Evolutionary conservation across 2,113 vertebrate genomes (phyloP).

Genomic region (Zosterops hypoxanthus): DNA sequence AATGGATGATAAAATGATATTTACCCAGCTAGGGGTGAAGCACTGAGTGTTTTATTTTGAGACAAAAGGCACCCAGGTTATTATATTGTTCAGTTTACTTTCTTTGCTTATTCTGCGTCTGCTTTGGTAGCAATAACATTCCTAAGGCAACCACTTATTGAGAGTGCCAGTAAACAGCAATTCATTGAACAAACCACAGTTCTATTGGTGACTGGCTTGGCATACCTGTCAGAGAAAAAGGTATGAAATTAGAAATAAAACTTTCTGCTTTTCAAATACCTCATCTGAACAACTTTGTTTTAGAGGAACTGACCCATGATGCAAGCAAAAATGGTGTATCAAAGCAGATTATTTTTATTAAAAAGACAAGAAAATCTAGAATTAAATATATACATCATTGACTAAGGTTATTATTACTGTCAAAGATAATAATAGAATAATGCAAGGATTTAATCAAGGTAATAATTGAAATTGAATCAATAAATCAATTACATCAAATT

Average conservation of each 20-base stretch:
- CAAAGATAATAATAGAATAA: neutral
- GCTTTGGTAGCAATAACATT: neutral
- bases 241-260: neutral
- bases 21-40: neutral
- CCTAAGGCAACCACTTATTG: neutral
- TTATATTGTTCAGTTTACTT: neutral
- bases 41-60: neutral
- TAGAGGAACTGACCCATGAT: neutral
- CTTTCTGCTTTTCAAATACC: neutral
- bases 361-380: neutral
- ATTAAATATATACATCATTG: neutral
- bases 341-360: neutral
- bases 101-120: neutral
- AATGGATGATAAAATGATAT: neutral
- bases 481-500: neutral
- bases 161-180: neutral
- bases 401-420: neutral
- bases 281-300: neutral
- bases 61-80: neutral
- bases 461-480: neutral
- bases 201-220: neutral
- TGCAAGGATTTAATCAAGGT: neutral
- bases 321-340: neutral
- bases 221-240: neutral
- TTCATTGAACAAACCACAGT: neutral